Evolutionary conservation across 2,797 vertebrate species (phyloP), one percentile per base, ranked within the genome.

Genomic region (Falco columbarius): DNA sequence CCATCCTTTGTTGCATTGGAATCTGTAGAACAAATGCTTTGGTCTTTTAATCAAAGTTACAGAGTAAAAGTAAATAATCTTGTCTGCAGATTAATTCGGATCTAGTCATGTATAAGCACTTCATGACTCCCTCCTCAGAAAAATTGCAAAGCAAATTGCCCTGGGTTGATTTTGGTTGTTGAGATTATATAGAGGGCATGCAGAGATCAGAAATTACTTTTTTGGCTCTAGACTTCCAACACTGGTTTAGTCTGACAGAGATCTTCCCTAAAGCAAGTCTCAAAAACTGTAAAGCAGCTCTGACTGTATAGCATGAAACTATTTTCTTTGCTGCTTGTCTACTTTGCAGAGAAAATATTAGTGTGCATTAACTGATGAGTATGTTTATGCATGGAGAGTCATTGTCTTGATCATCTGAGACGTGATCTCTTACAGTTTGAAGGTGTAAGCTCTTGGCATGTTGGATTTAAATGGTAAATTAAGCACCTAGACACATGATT

Each of bases 171-270:
- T 81, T 92, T 75, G 30, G 58, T 76, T 83, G 26, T 55, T 81
- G 29, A 72, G 42, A 75, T 15, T 61, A 23, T 10, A 49, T 1
- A 74, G 42, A 55, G 15, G 72, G 19, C 79, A 91, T 61, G 52
- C 86, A 85, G 82, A 86, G 76, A 91, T 54, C 84, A 94, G 56
- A 94, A 92, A 95, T 81, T 51, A 81, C 73, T 46, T 91, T 81
- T 81, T 47, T 85, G 59, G 70, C 71, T 89, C 15, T 18, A 26
- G 59, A 84, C 59, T 89, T 89, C 34, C 84, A 76, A 36, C 29
- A 49, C 40, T 42, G 29, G 84, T 91, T 56, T 47, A 68, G 84
- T 92, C 63, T 88, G 70, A 70, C 47, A 71, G 63, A 68, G 40
- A 81, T 65, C 81, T 87, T 81, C 82, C 81, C 67, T 73, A 30